A percentile compares a stretch with the other conserved stretches of the same genome.
Conservation (phyloP, 1,140 invertebrate genomes). For the Platyscapa corneri region DNA sequence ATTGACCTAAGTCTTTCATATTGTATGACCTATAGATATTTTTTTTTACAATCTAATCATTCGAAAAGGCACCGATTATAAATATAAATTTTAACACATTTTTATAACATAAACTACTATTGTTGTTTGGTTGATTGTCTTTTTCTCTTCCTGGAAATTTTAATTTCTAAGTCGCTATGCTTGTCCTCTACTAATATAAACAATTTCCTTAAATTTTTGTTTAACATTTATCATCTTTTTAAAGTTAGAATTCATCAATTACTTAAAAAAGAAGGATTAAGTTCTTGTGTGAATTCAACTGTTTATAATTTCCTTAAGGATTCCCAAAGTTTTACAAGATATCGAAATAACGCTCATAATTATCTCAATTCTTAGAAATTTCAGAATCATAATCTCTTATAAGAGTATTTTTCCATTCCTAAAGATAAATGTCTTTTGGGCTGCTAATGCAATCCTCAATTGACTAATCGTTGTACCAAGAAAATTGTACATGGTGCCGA, state of each 20-base stretch:
- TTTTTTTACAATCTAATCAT: conserved; percentile 22
- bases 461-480: conserved; percentile 21
- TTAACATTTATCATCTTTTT: conserved; percentile 7
- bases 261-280: conserved; percentile 9
- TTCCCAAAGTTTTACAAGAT: neutral
- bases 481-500: neutral
- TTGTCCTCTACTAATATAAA: neutral
- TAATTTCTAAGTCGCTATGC: neutral
- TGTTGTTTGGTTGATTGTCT: conserved; percentile 23
- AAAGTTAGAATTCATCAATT: neutral
- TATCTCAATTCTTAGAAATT: conserved; percentile 2
- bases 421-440: neutral
- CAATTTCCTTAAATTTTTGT: neutral
- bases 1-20: neutral
- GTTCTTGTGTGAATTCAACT: neutral
- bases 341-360: neutral
- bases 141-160: neutral
- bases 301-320: neutral
- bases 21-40: conserved; percentile 8
- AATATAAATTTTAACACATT: conserved; percentile 28
- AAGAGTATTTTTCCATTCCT: conserved; percentile 9
- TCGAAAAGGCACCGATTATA: conserved; percentile 12
- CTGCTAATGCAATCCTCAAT: neutral
- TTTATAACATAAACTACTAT: conserved; percentile 23
- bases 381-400: conserved; percentile 13